Evolutionary conservation across 2,113 vertebrate genomes (phyloP).

Genomic region (Hiodon tergisus): DNA sequence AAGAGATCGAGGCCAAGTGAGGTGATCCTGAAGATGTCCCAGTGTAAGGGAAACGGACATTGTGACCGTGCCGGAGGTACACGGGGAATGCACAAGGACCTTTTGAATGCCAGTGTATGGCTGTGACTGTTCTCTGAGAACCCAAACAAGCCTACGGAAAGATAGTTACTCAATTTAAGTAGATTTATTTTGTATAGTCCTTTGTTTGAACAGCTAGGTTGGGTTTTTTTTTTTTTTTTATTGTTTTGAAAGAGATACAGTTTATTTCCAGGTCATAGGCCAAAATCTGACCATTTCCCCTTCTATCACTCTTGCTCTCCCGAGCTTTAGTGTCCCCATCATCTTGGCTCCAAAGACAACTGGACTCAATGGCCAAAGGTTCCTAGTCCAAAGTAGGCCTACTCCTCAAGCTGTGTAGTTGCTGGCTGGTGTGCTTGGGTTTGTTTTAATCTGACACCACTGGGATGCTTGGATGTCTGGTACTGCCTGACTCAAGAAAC

Average conservation of each 20-base stretch:
- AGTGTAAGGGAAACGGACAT: constrained; percentile 1
- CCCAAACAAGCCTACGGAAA: neutral
- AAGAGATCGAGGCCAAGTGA: constrained; percentile 50
- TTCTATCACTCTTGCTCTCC: too few species aligned
- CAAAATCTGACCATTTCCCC: too few species aligned
- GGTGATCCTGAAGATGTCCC: neutral
- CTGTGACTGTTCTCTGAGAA: neutral
- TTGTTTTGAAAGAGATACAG: constrained; percentile 22
- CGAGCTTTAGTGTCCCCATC: too few species aligned
- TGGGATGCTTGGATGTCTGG: too few species aligned
- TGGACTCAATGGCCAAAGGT: too few species aligned
- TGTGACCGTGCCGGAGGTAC: neutral
- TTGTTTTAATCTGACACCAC: too few species aligned
- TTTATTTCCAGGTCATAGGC: neutral
- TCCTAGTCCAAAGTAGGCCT: too few species aligned
- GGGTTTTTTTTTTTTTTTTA: constrained; percentile 4
- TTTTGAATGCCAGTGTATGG: neutral
- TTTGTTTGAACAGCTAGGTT: neutral
- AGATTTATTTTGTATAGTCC: neutral
- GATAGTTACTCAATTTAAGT: neutral
- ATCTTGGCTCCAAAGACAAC: too few species aligned
- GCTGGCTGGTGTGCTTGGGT: neutral
- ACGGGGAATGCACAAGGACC: neutral
- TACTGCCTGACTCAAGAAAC: too few species aligned
- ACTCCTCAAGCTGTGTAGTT: neutral